Conservation (phyloP, 53 echinoderm and acorn worm species). For the Antedon mediterranea region DNA sequence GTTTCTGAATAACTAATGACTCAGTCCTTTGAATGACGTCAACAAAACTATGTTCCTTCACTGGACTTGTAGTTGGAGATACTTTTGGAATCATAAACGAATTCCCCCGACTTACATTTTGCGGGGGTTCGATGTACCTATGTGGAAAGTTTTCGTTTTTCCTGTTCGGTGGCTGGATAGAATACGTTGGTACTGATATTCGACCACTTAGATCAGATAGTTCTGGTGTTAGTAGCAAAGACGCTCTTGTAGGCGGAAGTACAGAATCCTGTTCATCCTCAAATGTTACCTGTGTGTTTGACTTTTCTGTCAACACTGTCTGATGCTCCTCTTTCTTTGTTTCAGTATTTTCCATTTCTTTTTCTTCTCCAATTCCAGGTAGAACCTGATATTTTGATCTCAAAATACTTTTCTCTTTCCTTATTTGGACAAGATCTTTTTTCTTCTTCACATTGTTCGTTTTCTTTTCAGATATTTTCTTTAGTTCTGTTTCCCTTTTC, state of each 20-base stretch:
- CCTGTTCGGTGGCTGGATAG: not conserved
- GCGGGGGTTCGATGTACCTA: not conserved
- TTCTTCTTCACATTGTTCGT: not conserved
- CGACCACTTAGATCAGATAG: not conserved
- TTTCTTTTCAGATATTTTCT: not conserved
- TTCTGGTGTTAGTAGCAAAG: not conserved
- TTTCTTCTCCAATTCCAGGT: constrained; percentile 4
- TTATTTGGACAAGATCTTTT: not conserved
- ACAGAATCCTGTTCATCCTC: not conserved
- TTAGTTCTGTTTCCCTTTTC: constrained; percentile 31
- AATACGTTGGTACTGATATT: not conserved
- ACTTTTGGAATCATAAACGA: not conserved
- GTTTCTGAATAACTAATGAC: not conserved
- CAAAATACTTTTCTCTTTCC: not conserved
- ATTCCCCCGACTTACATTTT: not conserved
- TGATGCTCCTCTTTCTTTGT: not conserved
- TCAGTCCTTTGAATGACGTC: not conserved
- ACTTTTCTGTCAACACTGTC: not conserved
- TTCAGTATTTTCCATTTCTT: not conserved
- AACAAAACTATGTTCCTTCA: not conserved
- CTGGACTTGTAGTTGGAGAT: not conserved
- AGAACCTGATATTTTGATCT: constrained; percentile 4
- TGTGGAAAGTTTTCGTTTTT: not conserved
- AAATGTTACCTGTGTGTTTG: not conserved
- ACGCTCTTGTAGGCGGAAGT: not conserved